These are phyloP conservation scores for Spodoptera littoralis DNA, from an alignment of 2,888 invertebrate genomes.

Conservation along the genomic window DNA sequence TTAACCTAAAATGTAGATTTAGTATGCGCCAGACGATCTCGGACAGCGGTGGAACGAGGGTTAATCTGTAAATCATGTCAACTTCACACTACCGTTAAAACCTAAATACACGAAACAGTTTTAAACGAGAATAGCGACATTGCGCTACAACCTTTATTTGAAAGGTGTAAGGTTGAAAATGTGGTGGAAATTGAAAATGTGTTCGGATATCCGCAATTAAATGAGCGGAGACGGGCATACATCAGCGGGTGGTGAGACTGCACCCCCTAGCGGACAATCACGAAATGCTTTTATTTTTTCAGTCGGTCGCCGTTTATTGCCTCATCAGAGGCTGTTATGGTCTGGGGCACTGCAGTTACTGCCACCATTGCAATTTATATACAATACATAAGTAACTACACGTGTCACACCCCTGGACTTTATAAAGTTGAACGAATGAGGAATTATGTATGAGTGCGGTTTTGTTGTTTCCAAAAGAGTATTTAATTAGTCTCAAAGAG, in stretches of 20 bases:
- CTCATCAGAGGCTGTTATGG: slow-evolving; percentile 79
- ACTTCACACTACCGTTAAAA: slow-evolving; percentile 47
- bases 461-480: not conserved
- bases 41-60: slow-evolving; percentile 38
- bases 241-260: slow-evolving; percentile 64
- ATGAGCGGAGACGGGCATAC: slow-evolving; percentile 58
- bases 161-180: slow-evolving; percentile 37
- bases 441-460: slow-evolving; percentile 27
- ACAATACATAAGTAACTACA: slow-evolving; percentile 49
- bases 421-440: slow-evolving; percentile 24
- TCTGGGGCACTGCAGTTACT: slow-evolving; percentile 64
- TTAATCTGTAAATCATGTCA: slow-evolving; percentile 57
- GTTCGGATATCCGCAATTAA: slow-evolving; percentile 70
- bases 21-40: slow-evolving; percentile 16
- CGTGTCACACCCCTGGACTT: slow-evolving; percentile 36
- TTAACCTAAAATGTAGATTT: slow-evolving; percentile 29
- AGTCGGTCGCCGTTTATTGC: slow-evolving; percentile 77
- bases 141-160: slow-evolving; percentile 31
- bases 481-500: too few species aligned
- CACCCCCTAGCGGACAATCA: slow-evolving; percentile 74
- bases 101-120: slow-evolving; percentile 52
- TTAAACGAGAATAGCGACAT: slow-evolving; percentile 37
- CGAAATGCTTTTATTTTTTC: slow-evolving; percentile 86
- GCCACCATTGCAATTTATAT: slow-evolving; percentile 58
- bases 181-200: slow-evolving; percentile 42